Conservation (phyloP, 2,888 invertebrate species). For the Plebejus argus region DNA sequence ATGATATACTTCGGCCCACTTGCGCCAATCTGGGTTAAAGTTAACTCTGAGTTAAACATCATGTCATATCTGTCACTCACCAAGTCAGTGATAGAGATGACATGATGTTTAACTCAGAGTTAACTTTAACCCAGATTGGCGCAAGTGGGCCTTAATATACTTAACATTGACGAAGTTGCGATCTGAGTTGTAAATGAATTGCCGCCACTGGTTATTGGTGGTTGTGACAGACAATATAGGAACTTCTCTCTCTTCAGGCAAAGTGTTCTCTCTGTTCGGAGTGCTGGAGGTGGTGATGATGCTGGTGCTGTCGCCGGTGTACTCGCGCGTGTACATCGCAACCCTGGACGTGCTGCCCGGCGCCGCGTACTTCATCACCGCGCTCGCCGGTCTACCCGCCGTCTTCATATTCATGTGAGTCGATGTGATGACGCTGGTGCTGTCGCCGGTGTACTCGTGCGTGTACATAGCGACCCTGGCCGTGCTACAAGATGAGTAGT, state of each 20-base stretch:
- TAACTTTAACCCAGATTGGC: too few species aligned
- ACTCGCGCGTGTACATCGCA: background rate
- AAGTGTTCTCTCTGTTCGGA: slow-evolving; percentile 5
- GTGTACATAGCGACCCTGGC: too few species aligned
- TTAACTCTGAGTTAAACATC: too few species aligned
- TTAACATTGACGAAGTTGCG: background rate
- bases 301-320: background rate
- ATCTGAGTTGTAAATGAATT: background rate
- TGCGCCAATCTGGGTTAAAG: too few species aligned
- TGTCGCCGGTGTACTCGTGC: too few species aligned
- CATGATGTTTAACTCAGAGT: too few species aligned
- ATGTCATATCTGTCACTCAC: too few species aligned
- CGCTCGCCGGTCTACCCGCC: background rate
- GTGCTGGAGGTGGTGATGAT: background rate
- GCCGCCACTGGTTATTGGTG: background rate
- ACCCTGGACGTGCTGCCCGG: background rate
- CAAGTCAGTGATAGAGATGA: too few species aligned
- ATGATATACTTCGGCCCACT: too few species aligned
- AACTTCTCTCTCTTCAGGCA: background rate
- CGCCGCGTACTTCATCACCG: background rate
- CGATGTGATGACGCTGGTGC: background rate
- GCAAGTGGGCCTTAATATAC: too few species aligned
- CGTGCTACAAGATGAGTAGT: too few species aligned
- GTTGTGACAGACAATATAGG: background rate
- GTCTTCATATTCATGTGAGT: background rate